Evolutionary conservation across 2,797 vertebrate genomes (phyloP), one percentile per base, ranked within the genome.

Genomic region (Peromyscus eremicus): DNA sequence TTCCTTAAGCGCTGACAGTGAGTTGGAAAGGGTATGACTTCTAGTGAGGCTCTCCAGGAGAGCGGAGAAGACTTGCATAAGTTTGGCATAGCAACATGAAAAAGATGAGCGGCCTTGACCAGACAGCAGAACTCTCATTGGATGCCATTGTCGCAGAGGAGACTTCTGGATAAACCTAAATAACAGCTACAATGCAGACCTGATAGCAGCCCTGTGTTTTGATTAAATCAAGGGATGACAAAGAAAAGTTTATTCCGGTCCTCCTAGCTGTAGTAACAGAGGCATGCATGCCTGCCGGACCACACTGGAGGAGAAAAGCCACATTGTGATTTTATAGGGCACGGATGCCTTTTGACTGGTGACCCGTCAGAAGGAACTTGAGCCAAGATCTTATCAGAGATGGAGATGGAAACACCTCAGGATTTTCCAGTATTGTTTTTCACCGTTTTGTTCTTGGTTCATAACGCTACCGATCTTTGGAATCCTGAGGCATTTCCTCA

Each of bases 131-230:
- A 0, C 77, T 79, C 93, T 64, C 29, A 14, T 87, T 70, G 34
- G 17, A 14, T 12, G 64, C 76, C 1, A 10, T 66, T 71, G 89
- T 92, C 25, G 14, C 40, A 32, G 68, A 70, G 49, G 62, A 77
- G 77, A 60, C 96, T 96, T 92, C 80, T 89, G 75, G 86, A 46
- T 91, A 94, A 97, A 83, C 73, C 81, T 27, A 40, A 90, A 25
- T 29, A 16, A 66, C 57, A 71, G 49, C 46, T 43, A 87, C 75
- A 80, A 46, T 49, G 46, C 92, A 84, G 68, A 93, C 93, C 95
- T 76, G 68, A 94, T 86, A 77, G 16, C 62, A 27, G 62, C 43
- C 23, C 40, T 7, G 32, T 52, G 87, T 76, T 94, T 88, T 46
- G 82, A 83, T 89, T 43, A 49, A 76, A 62, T 93, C 93, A 34